phyloP scores from a whole-genome alignment of 2,888 invertebrate species.

The Ornithoptera alexandrae region DNA sequence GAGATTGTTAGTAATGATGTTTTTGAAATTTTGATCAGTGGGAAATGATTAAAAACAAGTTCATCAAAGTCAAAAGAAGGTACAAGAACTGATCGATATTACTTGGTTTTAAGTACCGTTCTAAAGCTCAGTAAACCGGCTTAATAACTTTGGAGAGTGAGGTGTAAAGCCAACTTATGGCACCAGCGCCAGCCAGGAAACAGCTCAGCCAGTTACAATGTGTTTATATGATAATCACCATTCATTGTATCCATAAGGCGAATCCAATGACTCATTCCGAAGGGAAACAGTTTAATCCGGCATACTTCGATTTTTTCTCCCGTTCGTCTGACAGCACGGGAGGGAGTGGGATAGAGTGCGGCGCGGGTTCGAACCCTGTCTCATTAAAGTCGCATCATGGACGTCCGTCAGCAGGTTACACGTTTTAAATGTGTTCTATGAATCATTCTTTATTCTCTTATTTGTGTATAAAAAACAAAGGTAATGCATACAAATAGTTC shows the following conservation, averaged over 20 bases:
- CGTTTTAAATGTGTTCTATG: slow-evolving; percentile 26
- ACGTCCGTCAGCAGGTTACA: slow-evolving; percentile 14
- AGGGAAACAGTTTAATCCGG: slow-evolving; percentile 26
- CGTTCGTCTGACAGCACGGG: background rate
- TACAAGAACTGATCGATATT: background rate
- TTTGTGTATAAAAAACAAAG: too few relatives aligned
- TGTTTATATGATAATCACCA: slow-evolving; percentile 27
- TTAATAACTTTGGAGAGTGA: slow-evolving; percentile 15
- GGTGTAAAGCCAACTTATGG: slow-evolving; percentile 20
- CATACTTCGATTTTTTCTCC: slow-evolving; percentile 5
- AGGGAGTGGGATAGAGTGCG: slow-evolving; percentile 5
- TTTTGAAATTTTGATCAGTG: too few relatives aligned
- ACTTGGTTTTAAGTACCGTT: slow-evolving; percentile 10
- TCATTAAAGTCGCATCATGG: slow-evolving; percentile 25
- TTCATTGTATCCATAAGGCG: slow-evolving; percentile 25
- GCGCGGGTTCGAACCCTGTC: slow-evolving; percentile 14
- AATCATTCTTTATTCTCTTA: slow-evolving; percentile 11
- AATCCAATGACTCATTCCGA: slow-evolving; percentile 27
- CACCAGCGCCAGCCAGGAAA: background rate
- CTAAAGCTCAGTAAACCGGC: slow-evolving; percentile 17
- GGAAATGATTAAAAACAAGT: too few relatives aligned
- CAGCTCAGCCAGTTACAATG: slow-evolving; percentile 18
- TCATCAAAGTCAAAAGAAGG: too few relatives aligned
- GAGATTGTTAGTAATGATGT: too few relatives aligned
- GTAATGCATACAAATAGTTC: too few relatives aligned